Conservation (phyloP, 2,113 vertebrate genomes). For the Pomatostomus ruficeps region DNA sequence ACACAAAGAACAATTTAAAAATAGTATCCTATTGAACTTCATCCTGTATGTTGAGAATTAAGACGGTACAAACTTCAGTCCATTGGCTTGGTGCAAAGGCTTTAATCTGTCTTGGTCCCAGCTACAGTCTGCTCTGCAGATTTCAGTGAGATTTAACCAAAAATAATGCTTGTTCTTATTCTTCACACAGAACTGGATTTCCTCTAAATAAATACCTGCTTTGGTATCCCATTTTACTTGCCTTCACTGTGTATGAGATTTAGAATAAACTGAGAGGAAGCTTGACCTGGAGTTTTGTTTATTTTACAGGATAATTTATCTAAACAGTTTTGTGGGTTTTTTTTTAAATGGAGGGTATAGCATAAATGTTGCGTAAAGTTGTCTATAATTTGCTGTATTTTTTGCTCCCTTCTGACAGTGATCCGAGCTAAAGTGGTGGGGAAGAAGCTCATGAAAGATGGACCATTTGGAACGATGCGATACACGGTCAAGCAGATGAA, state of each 20-base stretch:
- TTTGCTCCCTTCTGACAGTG: constrained; percentile 74
- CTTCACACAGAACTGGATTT: neutral
- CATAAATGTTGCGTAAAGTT: neutral
- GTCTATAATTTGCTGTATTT: neutral
- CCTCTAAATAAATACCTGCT: neutral
- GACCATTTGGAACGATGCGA: constrained; percentile 89
- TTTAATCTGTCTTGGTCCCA: neutral
- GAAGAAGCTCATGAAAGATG: constrained; percentile 92
- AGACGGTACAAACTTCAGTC: neutral
- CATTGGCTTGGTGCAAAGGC: neutral
- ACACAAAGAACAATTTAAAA: neutral
- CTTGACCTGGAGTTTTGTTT: neutral
- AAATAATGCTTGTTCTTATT: neutral
- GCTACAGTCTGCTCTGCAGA: neutral
- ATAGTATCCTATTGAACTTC: neutral
- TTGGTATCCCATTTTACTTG: neutral
- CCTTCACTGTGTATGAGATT: neutral
- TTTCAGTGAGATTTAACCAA: neutral
- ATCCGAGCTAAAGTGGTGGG: constrained; percentile 95
- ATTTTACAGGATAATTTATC: neutral
- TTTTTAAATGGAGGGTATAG: neutral
- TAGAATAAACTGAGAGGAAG: neutral
- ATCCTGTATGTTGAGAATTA: neutral
- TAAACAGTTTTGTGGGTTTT: neutral
- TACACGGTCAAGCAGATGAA: constrained; percentile 98